Base-by-base conservation (phyloP, 2,113 vertebrate genomes). In the Anolis sagrei region DNA sequence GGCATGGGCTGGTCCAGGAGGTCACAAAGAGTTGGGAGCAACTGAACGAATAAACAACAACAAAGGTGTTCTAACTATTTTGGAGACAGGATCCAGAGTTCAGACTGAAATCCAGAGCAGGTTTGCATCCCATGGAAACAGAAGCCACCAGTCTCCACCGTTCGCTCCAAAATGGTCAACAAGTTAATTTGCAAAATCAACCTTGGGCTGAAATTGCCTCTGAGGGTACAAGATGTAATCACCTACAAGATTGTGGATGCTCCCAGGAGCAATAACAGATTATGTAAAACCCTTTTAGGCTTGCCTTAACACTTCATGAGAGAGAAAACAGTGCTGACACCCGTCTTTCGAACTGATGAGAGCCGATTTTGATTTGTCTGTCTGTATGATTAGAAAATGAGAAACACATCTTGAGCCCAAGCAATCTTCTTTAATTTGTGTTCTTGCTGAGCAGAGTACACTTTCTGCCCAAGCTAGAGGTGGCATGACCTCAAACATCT, bases 371-470 rank as follows among this genome's bases (percentile, higher is more conserved):
- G 11, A 48, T 29, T 51, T 18, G 25, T n/a, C 61, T 76, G 61
- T 76, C 61, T 76, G 61, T 76, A 49, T 68, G 74, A 84, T 84
- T 84, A 84, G 74, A 18, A 34, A 25, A 58, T 58, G 54, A 49
- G 36, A 23, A 39, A 83, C 58, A 64, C 39, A 4, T 49, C 21
- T n/a, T 18, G 21, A 76, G 49, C 25, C 61, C 73, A 68, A 27
- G 74, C 61, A 68, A 76, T 84, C 51, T 84, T 18, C 64, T 76
- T 66, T 76, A 66, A 68, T 77, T 84, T 34, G 74, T 25, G n/a
- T 68, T 76, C 61, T 68, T 10, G 39, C 61, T 23, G n/a, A 58
- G 39, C 29, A 64, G 61, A 49, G 62, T 25, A 76, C 44, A 64
- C 16, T n/a, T 75, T 75, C 27, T 75, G 54, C 27, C 54, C 10